These are phyloP conservation scores for Dyspetes luteomarginatus DNA, from an alignment of 2,888 invertebrate species.

Conservation along the genomic window DNA sequence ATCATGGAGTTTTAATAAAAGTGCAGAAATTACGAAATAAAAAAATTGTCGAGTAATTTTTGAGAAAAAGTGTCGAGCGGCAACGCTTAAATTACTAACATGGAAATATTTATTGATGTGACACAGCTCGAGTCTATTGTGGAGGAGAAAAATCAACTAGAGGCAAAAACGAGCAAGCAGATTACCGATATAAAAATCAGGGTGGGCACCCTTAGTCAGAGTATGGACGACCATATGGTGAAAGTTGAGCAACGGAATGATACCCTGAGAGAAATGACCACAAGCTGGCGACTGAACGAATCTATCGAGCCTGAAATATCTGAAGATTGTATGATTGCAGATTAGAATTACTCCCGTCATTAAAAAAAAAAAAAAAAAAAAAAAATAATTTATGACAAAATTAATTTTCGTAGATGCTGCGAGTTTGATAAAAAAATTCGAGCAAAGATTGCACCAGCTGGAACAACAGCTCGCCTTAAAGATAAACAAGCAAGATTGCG, in stretches of 20 bases:
- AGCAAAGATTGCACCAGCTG: slow-evolving; percentile 68
- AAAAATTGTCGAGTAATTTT: too few species aligned
- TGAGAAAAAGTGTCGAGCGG: too few species aligned
- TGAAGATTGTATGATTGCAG: slow-evolving; percentile 75
- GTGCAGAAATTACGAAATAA: too few species aligned
- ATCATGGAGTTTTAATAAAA: too few species aligned
- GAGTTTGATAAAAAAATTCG: slow-evolving; percentile 62
- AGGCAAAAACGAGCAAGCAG: slow-evolving; percentile 79
- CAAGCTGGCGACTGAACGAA: slow-evolving; percentile 76
- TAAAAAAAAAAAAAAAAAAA: slow-evolving; percentile 13
- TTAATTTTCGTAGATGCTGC: slow-evolving; percentile 66
- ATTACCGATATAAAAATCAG: slow-evolving; percentile 83
- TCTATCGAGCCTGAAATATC: slow-evolving; percentile 70
- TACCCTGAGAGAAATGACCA: slow-evolving; percentile 79
- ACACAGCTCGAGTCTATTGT: slow-evolving; percentile 81
- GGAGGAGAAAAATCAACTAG: slow-evolving; percentile 75
- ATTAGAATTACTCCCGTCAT: slow-evolving; percentile 77
- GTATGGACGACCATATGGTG: slow-evolving; percentile 82
- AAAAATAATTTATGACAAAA: slow-evolving; percentile 82
- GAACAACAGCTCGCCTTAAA: slow-evolving; percentile 74
- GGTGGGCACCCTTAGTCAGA: slow-evolving; percentile 84
- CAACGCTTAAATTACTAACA: too few species aligned
- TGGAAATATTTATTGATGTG: slow-evolving; percentile 48
- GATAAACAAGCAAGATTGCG: slow-evolving; percentile 77
- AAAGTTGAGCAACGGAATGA: slow-evolving; percentile 81